phyloP scores from a whole-genome alignment of 2,113 vertebrate species.

The Mobula hypostoma region DNA sequence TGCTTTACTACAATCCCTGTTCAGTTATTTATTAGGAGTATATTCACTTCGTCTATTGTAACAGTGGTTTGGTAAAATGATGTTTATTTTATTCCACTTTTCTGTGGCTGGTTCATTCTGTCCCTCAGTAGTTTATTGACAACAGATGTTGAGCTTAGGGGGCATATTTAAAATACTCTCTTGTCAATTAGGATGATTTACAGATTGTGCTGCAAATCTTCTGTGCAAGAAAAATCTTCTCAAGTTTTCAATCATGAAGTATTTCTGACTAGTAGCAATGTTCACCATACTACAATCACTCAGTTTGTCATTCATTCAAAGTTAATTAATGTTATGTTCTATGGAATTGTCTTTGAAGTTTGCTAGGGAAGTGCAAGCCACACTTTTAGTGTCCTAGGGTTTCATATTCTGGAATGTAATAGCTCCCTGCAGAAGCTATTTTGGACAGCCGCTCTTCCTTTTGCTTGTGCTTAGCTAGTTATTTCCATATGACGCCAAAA shows the following conservation, averaged over 20 bases:
- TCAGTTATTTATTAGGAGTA: neutral
- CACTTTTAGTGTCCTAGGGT: constrained; percentile 38
- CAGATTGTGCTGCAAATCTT: neutral
- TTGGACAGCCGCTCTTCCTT: constrained; percentile 49
- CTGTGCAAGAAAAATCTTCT: neutral
- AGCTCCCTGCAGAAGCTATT: constrained; percentile 51
- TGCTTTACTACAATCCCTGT: neutral
- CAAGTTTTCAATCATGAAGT: neutral
- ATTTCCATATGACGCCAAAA: constrained; percentile 49
- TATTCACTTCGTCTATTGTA: neutral
- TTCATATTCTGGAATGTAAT: constrained; percentile 40
- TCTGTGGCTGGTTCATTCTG: neutral
- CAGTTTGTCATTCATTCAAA: neutral
- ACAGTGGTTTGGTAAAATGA: neutral
- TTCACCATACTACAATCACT: neutral
- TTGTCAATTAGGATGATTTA: neutral
- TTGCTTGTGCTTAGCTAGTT: constrained; percentile 56
- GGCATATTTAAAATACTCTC: neutral
- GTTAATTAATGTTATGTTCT: neutral
- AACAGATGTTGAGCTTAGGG: neutral
- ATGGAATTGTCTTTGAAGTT: neutral
- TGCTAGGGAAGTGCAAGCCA: constrained; percentile 5
- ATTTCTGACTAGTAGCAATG: neutral
- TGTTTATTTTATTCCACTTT: neutral
- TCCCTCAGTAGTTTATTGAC: neutral